phyloP scores from a whole-genome alignment of 2,113 vertebrate species.

The Clarias gariepinus region DNA sequence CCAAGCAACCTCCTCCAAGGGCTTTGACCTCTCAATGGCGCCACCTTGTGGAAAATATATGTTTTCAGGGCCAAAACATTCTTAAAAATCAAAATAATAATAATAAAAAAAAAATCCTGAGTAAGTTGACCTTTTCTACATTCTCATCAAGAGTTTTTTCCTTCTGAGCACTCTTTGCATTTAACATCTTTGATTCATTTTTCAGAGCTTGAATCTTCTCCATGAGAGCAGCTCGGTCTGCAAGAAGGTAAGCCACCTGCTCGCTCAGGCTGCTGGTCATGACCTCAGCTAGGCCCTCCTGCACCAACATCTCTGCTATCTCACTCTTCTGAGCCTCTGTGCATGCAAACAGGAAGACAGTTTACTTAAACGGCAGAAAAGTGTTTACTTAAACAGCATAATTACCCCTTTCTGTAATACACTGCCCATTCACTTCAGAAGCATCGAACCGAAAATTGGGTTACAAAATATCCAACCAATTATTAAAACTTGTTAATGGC shows the following conservation, averaged over 20 bases:
- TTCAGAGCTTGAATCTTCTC: background rate
- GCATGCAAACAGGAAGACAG: background rate
- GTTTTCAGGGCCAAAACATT: background rate
- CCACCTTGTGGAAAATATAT: background rate
- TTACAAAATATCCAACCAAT: too few species aligned
- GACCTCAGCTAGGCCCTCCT: background rate
- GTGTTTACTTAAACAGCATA: background rate
- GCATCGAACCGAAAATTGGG: too few species aligned
- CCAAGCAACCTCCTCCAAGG: background rate
- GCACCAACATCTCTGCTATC: background rate
- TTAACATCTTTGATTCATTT: background rate
- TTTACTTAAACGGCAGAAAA: background rate
- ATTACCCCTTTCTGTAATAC: background rate
- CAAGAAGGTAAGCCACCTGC: background rate
- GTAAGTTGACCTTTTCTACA: background rate
- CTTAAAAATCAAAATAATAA: background rate
- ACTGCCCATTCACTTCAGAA: too few species aligned
- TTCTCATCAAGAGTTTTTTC: background rate
- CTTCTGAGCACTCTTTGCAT: background rate
- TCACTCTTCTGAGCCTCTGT: background rate
- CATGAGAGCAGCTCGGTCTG: background rate
- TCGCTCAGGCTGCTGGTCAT: background rate
- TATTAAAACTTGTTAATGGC: too few species aligned
- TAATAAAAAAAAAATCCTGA: too few species aligned
- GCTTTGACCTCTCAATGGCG: background rate